These are phyloP conservation scores for Drymodes brunneopygia DNA, from an alignment of 2,113 vertebrate species.

Conservation along the genomic window DNA sequence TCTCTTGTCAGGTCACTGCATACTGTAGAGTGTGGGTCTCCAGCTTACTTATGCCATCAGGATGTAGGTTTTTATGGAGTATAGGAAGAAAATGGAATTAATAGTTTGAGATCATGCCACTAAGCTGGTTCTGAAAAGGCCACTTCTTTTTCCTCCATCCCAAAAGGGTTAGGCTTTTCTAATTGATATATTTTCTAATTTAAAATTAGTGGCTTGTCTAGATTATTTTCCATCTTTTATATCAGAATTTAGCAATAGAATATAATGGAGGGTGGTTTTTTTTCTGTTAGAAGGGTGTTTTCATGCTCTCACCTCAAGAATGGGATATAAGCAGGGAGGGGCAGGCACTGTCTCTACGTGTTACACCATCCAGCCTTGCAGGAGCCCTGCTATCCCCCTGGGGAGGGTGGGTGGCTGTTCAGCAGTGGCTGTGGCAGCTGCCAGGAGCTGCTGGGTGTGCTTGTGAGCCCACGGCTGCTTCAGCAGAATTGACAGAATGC, in stretches of 20 bases:
- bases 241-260: neutral
- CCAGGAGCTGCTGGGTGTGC: neutral
- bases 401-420: neutral
- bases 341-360: neutral
- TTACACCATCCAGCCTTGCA: neutral
- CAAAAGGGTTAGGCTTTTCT: neutral
- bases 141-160: neutral
- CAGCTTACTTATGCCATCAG: neutral
- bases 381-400: neutral
- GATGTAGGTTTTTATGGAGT: neutral
- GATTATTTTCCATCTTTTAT: neutral
- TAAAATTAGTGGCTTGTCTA: neutral
- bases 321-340: neutral
- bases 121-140: neutral
- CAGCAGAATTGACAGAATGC: neutral
- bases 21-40: neutral
- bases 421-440: neutral
- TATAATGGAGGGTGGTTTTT: rapidly evolving
- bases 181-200: neutral
- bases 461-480: neutral
- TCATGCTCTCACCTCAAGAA: neutral
- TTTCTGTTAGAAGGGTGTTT: neutral
- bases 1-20: neutral
- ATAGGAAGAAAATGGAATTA: neutral
- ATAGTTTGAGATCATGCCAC: neutral